Evolutionary conservation across 1,140 invertebrate genomes (phyloP).

Genomic region (Panulirus ornatus): DNA sequence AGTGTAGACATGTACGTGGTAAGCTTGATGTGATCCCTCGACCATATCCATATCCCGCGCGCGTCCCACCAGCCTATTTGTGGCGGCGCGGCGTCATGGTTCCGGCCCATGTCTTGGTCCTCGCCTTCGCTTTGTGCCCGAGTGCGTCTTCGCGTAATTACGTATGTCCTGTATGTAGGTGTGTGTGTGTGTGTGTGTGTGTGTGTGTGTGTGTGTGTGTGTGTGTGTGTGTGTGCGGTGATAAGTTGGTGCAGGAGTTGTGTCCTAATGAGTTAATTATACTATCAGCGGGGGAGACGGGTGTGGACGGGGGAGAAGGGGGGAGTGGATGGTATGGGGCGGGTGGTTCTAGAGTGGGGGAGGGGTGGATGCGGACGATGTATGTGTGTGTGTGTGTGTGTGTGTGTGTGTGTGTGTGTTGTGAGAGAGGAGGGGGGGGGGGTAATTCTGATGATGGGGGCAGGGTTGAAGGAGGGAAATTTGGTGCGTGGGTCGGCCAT

Average conservation of each 20-base stretch:
- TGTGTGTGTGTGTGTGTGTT: no score
- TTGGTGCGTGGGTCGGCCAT: not conserved
- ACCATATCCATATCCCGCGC: no score
- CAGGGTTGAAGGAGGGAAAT: not conserved
- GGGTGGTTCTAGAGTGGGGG: not conserved
- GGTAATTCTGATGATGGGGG: not conserved
- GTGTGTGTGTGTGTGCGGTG: not conserved
- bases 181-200: not conserved
- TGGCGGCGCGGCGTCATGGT: no score
- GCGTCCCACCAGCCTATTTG: no score
- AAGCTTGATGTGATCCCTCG: no score
- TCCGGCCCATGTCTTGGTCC: no score
- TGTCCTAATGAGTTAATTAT: conserved; percentile 8
- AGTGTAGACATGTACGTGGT: no score
- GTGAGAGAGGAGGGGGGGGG: not conserved
- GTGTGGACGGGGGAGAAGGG: not conserved
- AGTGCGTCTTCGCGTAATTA: no score
- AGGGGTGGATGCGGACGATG: not conserved
- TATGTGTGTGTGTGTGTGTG: no score
- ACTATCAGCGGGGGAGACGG: not conserved
- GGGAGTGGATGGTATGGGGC: not conserved
- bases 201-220: not conserved
- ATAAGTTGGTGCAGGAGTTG: not conserved
- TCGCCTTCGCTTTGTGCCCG: no score
- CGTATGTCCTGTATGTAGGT: no score